Conservation (phyloP, 2,797 vertebrate species). For the Pagetopsis macropterus region DNA sequence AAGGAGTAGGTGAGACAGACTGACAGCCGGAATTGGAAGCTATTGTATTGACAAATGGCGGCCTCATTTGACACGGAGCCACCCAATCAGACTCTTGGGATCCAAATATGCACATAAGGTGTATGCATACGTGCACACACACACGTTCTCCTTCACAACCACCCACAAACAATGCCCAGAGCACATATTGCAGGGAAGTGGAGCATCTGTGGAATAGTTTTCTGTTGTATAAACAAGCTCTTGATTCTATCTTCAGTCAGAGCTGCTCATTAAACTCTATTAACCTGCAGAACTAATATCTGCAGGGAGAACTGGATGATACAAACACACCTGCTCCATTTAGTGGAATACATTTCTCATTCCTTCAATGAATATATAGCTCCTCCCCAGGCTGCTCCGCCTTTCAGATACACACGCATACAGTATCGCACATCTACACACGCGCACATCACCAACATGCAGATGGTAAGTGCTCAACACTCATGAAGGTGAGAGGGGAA, state of each 20-base stretch:
- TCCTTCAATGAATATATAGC: conserved; percentile 55
- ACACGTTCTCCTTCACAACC: conserved; percentile 19
- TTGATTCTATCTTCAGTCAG: conserved; percentile 51
- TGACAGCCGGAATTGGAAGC: conserved; percentile 54
- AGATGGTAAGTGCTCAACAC: conserved; percentile 36
- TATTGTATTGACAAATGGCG: conserved; percentile 51
- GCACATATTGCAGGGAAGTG: conserved; percentile 16
- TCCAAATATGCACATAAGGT: conserved; percentile 35
- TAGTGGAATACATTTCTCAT: conserved; percentile 56
- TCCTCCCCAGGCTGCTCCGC: conserved; percentile 54
- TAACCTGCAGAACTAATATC: conserved; percentile 74
- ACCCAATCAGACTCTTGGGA: conserved; percentile 38
- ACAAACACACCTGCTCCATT: conserved; percentile 72
- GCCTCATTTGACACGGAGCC: conserved; percentile 47
- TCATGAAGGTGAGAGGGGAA: conserved; percentile 6
- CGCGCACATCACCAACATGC: conserved; percentile 17
- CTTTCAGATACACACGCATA: conserved; percentile 17
- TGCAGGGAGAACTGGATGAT: conserved; percentile 60
- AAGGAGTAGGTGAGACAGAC: conserved; percentile 41
- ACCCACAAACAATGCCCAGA: conserved; percentile 23
- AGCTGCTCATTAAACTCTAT: conserved; percentile 75
- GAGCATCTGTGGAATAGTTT: conserved; percentile 43
- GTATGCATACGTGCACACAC: conserved; percentile 13
- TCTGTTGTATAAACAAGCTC: conserved; percentile 60
- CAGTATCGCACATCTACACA: background rate